Conservation (phyloP, 1,140 invertebrate genomes). For the Aphidius ervi region DNA sequence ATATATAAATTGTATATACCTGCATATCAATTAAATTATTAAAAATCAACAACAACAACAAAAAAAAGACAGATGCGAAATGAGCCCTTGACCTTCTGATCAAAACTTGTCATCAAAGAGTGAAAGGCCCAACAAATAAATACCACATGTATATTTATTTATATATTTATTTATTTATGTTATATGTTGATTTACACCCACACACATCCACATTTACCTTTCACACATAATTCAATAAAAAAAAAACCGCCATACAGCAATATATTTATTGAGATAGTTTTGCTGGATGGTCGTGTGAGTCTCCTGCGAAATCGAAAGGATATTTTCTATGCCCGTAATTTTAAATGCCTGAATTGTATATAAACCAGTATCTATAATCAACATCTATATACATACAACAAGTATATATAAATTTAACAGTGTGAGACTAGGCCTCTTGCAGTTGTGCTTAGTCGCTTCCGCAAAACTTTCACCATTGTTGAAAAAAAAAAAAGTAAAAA, state of each 20-base stretch:
- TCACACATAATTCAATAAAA: not conserved
- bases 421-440: not conserved
- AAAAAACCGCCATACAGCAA: not conserved
- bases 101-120: not conserved
- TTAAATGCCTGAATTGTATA: not conserved
- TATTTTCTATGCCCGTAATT: constrained; percentile 13
- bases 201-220: not conserved
- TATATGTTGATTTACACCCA: not conserved
- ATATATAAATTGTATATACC: no score
- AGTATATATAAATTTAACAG: not conserved
- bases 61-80: not conserved
- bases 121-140: not conserved
- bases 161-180: no score
- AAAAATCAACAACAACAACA: no score
- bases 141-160: no score
- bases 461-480: constrained; percentile 51
- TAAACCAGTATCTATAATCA: not conserved
- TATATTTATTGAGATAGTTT: no score
- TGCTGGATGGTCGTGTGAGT: not conserved
- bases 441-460: constrained; percentile 36
- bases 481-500: constrained; percentile 24
- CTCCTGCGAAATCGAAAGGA: constrained; percentile 25
- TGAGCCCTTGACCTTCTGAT: constrained; percentile 48
- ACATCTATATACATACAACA: not conserved
- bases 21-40: no score